These are phyloP conservation scores for Ailurus styani DNA, from an alignment of 2,113 vertebrate species.

Conservation along the genomic window DNA sequence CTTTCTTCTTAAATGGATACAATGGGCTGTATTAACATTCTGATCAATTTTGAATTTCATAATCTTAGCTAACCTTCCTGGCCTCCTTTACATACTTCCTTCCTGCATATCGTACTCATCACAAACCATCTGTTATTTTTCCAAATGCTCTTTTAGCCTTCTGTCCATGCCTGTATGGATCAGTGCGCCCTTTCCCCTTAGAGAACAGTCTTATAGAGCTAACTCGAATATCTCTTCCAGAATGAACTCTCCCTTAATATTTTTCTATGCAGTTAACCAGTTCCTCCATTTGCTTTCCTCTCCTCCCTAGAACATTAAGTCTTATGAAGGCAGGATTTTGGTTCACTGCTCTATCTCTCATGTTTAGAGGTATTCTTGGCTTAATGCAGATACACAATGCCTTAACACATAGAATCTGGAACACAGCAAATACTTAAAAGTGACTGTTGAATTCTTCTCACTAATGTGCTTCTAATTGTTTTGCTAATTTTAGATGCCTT, in stretches of 20 bases:
- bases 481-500: not conserved
- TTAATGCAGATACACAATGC: not conserved
- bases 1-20: not conserved
- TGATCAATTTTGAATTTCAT: not conserved
- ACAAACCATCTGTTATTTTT: not conserved
- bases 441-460: not conserved
- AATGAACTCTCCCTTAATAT: not conserved
- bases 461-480: not conserved
- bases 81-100: not conserved
- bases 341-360: not conserved
- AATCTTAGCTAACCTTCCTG: not conserved
- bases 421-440: not conserved
- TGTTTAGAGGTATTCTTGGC: not conserved
- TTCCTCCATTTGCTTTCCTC: not conserved
- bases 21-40: not conserved
- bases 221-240: not conserved
- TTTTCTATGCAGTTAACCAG: not conserved
- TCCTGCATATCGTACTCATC: not conserved
- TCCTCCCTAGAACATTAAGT: not conserved
- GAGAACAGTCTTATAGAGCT: not conserved
- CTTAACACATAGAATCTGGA: not conserved
- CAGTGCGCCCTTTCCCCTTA: not conserved
- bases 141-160: not conserved
- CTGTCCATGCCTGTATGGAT: fast-evolving
- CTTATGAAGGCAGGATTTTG: not conserved